Evolutionary conservation across 2,888 invertebrate species (phyloP), one percentile per base, ranked within the genome.

Genomic region (Cybosia mesomella): DNA sequence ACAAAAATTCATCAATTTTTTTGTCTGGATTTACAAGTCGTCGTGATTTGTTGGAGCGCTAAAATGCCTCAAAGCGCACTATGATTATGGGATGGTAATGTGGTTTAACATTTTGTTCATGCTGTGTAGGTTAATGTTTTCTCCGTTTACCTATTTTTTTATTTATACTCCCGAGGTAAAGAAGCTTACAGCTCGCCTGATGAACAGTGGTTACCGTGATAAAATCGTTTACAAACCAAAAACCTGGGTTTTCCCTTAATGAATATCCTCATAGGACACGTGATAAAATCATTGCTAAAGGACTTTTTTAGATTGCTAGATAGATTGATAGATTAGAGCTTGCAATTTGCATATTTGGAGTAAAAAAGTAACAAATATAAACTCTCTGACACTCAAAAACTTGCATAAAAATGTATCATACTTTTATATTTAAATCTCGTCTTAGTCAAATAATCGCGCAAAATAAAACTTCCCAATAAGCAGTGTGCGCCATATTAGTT

Each of bases 1-100:
- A 76, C 78, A 76, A 74, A 80, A 76, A 74, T 72, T 76, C 74
- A 78, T 75, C 70, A 79, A 81, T 79, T 83, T 86, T 59, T 82
- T 84, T 82, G 81, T 85, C 75, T 82, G 80, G 66, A 66, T 66
- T 80, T 81, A 69, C 74, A 77, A 80, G 73, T 75, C 75, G 70
- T 73, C 70, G 72, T 77, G 67, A 60, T 75, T 77, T 79, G 62
- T 74, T 55, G 58, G 65, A 39, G 11, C 13, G 58, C 57, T 83
- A 85, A 85, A 71, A 82, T 81, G 73, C 22, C 55, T 75, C 77
- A 49, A 11, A 49, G 11, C 8, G 0, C 18, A 18, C 18, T 21
- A 3, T 53, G 53, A 2, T 53, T 21, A n/a, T 53, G 3, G 21
- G 53, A 15, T 43, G 13, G 43, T 15, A 43, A 13, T 28, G 2